Evolutionary conservation across 1,140 invertebrate genomes (phyloP), one percentile per base, ranked within the genome.

Genomic region (Drosophila seguyi): DNA sequence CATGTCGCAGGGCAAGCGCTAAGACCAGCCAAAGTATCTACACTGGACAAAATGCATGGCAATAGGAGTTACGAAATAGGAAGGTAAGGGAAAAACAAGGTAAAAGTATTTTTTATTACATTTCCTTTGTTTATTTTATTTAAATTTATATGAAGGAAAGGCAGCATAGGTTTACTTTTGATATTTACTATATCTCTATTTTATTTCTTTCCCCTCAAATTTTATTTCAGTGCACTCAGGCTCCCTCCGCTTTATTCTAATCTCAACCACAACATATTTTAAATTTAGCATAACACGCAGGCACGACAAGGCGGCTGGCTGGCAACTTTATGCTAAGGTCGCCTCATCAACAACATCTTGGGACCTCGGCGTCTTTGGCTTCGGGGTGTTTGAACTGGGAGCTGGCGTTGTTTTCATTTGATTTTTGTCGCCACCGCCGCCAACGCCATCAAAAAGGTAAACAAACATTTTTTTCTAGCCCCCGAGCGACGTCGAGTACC

Each of bases 211-310:
- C n/a, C n/a, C n/a, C n/a, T n/a, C n/a, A n/a, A n/a, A n/a, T n/a
- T n/a, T n/a, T n/a, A n/a, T 25, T 16, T 22, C 38, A n/a, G 47
- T 69, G 66, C 61, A 53, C 3, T 7, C 22, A 36, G 36, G 34
- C 75, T 58, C 62, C 75, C 50, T 79, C 16, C 47, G 42, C 66
- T 63, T 61, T 81, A 81, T 81, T 85, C 81, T 85, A 85, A 85
- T 85, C 81, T 85, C 77, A 58, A 75, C 78, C 77, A 77, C 81
- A 81, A 81, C 81, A 85, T 85, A 75, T 75, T 85, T 85, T 85
- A 85, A 85, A 85, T 85, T 85, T 85, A 85, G 81, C 81, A 85
- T 85, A 85, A 85, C 81, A 80, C 47, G 29, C 42, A 27, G 55
- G 34, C 42, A 39, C 22, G 22, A 58, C 58, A 38, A 71, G 67